Evolutionary conservation across 2,888 invertebrate species (phyloP).

Genomic region (Timandra comae): DNA sequence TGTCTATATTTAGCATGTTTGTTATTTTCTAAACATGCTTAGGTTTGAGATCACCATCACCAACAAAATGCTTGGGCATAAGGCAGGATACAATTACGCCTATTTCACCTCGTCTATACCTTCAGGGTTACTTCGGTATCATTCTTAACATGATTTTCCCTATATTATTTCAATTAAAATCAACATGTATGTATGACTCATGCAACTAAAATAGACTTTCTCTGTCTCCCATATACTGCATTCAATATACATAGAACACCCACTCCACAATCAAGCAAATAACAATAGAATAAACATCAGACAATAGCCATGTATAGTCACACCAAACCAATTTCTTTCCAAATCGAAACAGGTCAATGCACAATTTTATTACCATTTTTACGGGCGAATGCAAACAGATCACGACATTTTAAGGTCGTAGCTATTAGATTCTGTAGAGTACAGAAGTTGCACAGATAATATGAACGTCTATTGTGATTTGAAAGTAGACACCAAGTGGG

Average conservation of each 20-base stretch:
- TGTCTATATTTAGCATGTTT: too few relatives aligned
- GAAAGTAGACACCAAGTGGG: constrained; percentile 69
- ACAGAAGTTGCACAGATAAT: constrained; percentile 53
- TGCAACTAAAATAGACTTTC: too few relatives aligned
- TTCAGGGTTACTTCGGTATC: too few relatives aligned
- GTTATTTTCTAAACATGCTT: too few relatives aligned
- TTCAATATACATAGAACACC: constrained; percentile 7
- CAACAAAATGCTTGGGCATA: too few relatives aligned
- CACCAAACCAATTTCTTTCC: constrained; percentile 22
- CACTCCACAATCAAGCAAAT: constrained; percentile 9
- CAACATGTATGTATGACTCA: too few relatives aligned
- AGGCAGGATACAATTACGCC: too few relatives aligned
- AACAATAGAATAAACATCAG: constrained; percentile 19
- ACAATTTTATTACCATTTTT: constrained; percentile 20
- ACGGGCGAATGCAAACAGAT: constrained; percentile 19
- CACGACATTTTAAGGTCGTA: constrained; percentile 15
- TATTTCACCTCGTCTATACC: too few relatives aligned
- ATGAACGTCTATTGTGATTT: constrained; percentile 66
- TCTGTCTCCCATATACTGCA: background rate
- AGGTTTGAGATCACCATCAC: too few relatives aligned
- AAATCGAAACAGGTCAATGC: constrained; percentile 22
- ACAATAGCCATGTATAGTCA: constrained; percentile 19
- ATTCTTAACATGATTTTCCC: too few relatives aligned
- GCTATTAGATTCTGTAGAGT: constrained; percentile 23
- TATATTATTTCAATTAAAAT: too few relatives aligned